Base-by-base conservation (phyloP, 2,113 vertebrate genomes). In the Astur gentilis region DNA sequence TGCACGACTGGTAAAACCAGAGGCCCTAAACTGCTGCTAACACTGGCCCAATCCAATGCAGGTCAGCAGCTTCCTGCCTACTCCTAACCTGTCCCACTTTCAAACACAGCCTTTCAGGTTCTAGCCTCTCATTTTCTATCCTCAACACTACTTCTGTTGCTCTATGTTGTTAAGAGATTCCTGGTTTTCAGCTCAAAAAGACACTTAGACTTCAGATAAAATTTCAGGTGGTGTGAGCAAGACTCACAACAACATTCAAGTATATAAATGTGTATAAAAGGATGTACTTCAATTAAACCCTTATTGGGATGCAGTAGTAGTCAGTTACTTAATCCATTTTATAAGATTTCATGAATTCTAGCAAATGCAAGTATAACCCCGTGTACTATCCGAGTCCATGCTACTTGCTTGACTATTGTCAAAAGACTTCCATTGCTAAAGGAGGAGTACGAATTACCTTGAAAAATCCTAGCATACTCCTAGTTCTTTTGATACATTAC, bases 41-140 rank as follows among this genome's bases (percentile, higher is more conserved):
- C 13, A 11, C 23, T 8, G 16, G 13, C 34, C 27, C 34, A 54
- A 19, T 3, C 5, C 31, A 1, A 0, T 2, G 18, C 16, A 40
- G 27, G 12, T 29, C 67, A 75, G 17, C 27, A 44, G 10, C 31
- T 57, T 60, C 44, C 36, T 15, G 2, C 16, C 58, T 47, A 4
- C 13, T 72, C 14, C 19, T 25, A 2, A 52, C 69, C 34, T 58
- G 79, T 14, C n/a, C 50, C 14, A 2, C 16, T 84, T 61, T 25
- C 50, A 77, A 62, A 55, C 2, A 54, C 16, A 66, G 31, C 36
- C 25, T 64, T 52, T 26, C 25, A 52, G 3, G 14, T 52, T 52
- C 50, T 26, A 52, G 50, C 25, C 50, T 52, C 70, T 54, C 8
- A 19, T 73, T 49, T 84, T 58, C 31, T 32, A 22, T n/a, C 10